A percentile compares a stretch with the other conserved stretches of the same genome.
Conservation (phyloP, 2,113 vertebrate genomes). For the cattle (Bos taurus) region DNA sequence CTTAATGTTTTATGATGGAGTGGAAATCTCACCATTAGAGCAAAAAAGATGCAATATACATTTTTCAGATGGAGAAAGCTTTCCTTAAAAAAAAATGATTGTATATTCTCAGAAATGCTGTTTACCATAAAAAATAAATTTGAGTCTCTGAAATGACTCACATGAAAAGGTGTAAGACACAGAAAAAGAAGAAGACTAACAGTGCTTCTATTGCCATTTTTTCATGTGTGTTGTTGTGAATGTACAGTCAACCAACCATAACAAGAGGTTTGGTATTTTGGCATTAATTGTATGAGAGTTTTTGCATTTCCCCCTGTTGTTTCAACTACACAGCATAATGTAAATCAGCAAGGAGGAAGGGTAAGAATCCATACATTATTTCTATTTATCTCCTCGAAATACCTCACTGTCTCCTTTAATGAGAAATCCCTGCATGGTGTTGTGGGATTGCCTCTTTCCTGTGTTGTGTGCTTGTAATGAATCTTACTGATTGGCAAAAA, state of each 20-base stretch:
- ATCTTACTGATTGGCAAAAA: conserved; percentile 45
- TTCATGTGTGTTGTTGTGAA: background rate
- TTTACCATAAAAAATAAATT: background rate
- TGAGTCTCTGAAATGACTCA: background rate
- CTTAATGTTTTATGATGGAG: background rate
- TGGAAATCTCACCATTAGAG: background rate
- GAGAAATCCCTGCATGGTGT: conserved; percentile 45
- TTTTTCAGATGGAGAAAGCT: conserved; percentile 1
- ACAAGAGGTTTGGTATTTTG: background rate
- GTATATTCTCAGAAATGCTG: background rate
- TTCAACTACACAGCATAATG: background rate
- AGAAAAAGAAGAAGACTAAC: background rate
- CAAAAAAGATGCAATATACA: background rate
- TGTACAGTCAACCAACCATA: background rate
- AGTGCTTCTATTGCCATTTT: background rate
- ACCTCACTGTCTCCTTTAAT: conserved; percentile 51
- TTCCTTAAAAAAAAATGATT: background rate
- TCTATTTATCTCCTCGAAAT: conserved; percentile 48
- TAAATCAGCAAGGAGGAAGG: conserved; percentile 45
- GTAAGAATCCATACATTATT: conserved; percentile 21
- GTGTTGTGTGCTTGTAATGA: conserved; percentile 53
- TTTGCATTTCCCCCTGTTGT: conserved; percentile 32
- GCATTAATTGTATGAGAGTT: background rate
- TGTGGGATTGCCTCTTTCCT: conserved; percentile 24
- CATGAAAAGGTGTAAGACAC: background rate